Conservation (phyloP, 2,797 vertebrate genomes). For the Gastrophryne carolinensis region DNA sequence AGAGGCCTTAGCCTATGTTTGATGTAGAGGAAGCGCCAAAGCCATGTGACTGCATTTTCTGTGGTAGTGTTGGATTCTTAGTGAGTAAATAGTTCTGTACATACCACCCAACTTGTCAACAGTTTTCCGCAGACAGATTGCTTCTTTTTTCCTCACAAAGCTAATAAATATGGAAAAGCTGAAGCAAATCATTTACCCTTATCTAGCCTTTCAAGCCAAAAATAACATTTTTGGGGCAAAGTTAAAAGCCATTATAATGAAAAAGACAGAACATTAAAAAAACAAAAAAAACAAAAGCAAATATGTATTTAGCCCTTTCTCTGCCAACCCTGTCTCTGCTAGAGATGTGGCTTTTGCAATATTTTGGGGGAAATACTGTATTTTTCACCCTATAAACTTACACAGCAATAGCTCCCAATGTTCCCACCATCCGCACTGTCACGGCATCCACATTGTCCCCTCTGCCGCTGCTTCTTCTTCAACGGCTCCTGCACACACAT, state of each 20-base stretch:
- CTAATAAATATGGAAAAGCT: slow-evolving; percentile 42
- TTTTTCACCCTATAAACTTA: too few species aligned
- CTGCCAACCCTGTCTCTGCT: too few species aligned
- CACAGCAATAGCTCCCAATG: too few species aligned
- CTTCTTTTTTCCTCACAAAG: slow-evolving; percentile 32
- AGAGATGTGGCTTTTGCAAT: too few species aligned
- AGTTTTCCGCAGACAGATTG: slow-evolving; percentile 46
- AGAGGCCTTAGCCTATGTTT: slow-evolving; percentile 10
- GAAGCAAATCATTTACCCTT: slow-evolving; percentile 25
- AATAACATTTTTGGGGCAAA: background rate
- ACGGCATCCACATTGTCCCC: too few species aligned
- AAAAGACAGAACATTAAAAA: background rate
- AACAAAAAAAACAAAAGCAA: too few species aligned
- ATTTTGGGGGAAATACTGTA: too few species aligned
- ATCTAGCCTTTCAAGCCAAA: slow-evolving; percentile 11
- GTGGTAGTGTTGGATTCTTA: slow-evolving; percentile 43
- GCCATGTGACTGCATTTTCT: slow-evolving; percentile 31
- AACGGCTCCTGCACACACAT: too few species aligned
- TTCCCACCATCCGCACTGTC: too few species aligned
- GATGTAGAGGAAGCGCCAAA: slow-evolving; percentile 12
- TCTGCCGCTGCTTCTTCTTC: too few species aligned
- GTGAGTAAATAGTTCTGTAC: slow-evolving; percentile 40
- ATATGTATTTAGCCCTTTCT: too few species aligned
- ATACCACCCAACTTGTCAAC: slow-evolving; percentile 50
- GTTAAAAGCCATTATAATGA: background rate